Percentiles rank a stretch among this genome's conserved stretches.
Conservation (phyloP, 2,888 invertebrate genomes). For the Julus scandinavius region DNA sequence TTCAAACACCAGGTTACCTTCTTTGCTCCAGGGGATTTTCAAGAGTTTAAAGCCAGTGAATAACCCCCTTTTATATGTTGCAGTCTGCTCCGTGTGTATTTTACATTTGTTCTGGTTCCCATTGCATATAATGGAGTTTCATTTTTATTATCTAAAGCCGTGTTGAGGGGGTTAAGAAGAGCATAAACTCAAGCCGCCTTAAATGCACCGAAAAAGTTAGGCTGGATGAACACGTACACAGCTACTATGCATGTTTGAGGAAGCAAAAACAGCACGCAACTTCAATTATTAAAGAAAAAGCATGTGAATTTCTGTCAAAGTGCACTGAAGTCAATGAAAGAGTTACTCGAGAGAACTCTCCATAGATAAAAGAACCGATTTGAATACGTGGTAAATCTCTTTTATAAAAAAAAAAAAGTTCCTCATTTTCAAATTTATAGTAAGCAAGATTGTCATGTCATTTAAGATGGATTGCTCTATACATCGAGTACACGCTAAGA, state of each 20-base stretch:
- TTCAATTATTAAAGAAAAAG: background rate
- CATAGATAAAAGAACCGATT: slow-evolving; percentile 7
- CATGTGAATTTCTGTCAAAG: slow-evolving; percentile 9
- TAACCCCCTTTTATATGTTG: background rate
- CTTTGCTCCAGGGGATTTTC: background rate
- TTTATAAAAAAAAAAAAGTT: background rate
- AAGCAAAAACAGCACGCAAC: background rate
- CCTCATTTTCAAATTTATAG: background rate
- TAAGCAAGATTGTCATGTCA: background rate
- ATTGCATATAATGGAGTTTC: background rate
- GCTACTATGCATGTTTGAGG: background rate
- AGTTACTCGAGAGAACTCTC: background rate
- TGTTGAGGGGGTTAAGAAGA: background rate
- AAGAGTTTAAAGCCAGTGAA: background rate
- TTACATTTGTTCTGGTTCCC: slow-evolving; percentile 3
- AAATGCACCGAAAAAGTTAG: background rate
- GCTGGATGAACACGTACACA: background rate
- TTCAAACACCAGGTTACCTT: background rate
- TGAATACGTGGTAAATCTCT: background rate
- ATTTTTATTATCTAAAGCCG: background rate
- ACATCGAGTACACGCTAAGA: too few relatives aligned
- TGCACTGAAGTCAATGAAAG: slow-evolving; percentile 2
- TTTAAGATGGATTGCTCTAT: background rate
- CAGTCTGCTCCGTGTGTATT: background rate
- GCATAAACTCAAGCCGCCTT: slow-evolving; percentile 4